Base-by-base conservation (phyloP, 1,140 invertebrate species). In the Drosophila paulistorum region DNA sequence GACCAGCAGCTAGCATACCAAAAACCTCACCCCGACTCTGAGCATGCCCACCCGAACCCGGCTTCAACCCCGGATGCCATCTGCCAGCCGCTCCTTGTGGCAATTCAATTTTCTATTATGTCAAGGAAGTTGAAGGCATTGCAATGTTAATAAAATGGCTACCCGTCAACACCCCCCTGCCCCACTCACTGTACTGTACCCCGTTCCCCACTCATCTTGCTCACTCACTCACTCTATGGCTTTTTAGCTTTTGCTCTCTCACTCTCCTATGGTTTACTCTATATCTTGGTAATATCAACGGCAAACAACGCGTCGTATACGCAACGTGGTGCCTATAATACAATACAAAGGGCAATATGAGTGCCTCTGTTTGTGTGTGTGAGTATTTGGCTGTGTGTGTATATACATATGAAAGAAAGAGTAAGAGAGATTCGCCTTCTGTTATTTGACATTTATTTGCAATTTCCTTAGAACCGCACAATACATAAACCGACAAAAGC, bases 401-500 rank as follows among this genome's bases (percentile, higher is more conserved):
- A n/a, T 45, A 3, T 48, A 17, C 17, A 7, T 51, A 20, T 20
- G n/a, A 14, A 41, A 3, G 35, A 42, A 14, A 39, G 33, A 51
- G 57, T 39, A 39, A 45, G 37, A 23, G 61, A 20, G 39, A 75
- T 55, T 64, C 72, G 65, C 35, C 74, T 45, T 55, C 59, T 82
- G 84, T 86, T 86, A 86, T 87, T 87, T 87, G 83, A 90, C 87
- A 90, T 90, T 90, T 90, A 90, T 90, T 90, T 90, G 87, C 87
- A 75, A 90, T 90, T 90, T 90, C 65, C 61, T 45, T 23, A 26
- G 30, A 39, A 65, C 57, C 35, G 55, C 48, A 66, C 76, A 26
- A 73, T 58, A 42, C 17, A 45, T 59, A 26, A 63, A 54, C 45
- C 45, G 17, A 51, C 45, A 51, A 51, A 48, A 48, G 68, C 23